These are phyloP conservation scores for Cossypha dichroa DNA, from an alignment of 2,797 vertebrate genomes.

Conservation along the genomic window DNA sequence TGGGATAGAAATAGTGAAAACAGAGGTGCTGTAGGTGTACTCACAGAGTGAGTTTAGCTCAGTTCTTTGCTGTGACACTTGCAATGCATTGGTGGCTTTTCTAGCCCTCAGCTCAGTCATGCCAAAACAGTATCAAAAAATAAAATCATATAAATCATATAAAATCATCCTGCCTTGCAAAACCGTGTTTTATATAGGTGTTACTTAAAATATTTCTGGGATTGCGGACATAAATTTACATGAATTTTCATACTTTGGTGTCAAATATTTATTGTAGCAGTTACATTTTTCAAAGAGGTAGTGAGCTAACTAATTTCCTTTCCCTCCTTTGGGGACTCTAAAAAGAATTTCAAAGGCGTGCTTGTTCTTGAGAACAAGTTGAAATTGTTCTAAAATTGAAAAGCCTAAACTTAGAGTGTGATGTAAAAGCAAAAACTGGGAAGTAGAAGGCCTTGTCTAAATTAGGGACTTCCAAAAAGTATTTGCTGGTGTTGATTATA, in stretches of 20 bases:
- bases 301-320: conserved; percentile 64
- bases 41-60: background rate
- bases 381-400: conserved; percentile 59
- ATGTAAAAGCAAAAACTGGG: conserved; percentile 26
- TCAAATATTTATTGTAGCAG: conserved; percentile 58
- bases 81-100: background rate
- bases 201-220: conserved; percentile 40
- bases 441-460: conserved; percentile 1
- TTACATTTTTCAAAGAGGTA: conserved; percentile 47
- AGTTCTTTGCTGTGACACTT: background rate
- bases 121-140: background rate
- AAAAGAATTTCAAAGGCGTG: conserved; percentile 54
- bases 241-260: conserved; percentile 58
- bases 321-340: conserved; percentile 57
- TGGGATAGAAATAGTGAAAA: background rate
- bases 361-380: conserved; percentile 61
- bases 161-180: background rate
- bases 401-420: conserved; percentile 31
- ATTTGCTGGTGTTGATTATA: background rate
- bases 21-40: rapidly evolving
- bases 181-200: background rate
- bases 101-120: background rate
- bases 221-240: conserved; percentile 41
- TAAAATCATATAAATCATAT: background rate
- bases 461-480: background rate